Evolutionary conservation across 2,888 invertebrate species (phyloP), one percentile per base, ranked within the genome.

Genomic region (Metopia argyrocephala): DNA sequence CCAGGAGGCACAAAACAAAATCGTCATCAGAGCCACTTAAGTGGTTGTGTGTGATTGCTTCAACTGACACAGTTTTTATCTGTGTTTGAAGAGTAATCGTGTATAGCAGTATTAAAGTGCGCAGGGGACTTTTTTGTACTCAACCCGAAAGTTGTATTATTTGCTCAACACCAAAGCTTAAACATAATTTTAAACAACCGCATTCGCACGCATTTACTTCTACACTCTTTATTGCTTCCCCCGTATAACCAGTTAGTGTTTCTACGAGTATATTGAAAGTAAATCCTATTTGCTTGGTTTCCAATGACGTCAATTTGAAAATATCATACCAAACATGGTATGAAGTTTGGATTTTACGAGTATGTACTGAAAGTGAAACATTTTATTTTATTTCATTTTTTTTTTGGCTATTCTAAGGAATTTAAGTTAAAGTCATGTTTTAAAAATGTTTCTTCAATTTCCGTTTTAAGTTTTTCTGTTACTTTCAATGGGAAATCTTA

Each of bases 401-500:
- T 38, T 54, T 61, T 61, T n/a, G 38, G 20, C 38, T 38, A 9
- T 76, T 71, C 62, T n/a, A 3, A 21, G 20, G 62, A 76, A 74
- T 48, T 65, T 15, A 38, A 45, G 48, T 74, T 9, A 65, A 59
- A 57, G 54, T 69, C 76, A 80, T 52, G 31, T 31, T 61, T 62
- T 23, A 80, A 73, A 61, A 59, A 76, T 73, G 73, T 59, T 45
- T 76, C 52, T 25, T 46, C 52, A 46, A 76, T 66, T 76, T 80
- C 76, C 80, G 76, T 38, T 80, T 52, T 31, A 12, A 12, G 3
- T 12, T 38, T 38, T 38, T 4, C 12, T 2, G 9, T 38, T 15
- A 38, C 15, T 3, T 38, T 38, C 38, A 15, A 9, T 56, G 56
- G 27, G 56, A 56, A 56, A 56, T 56, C 38, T 38, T 6, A 12